A percentile compares a stretch with the other conserved stretches of the same genome.
These are phyloP conservation scores for Trichonephila clavipes DNA, from an alignment of 1,140 invertebrate species.

Conservation along the genomic window DNA sequence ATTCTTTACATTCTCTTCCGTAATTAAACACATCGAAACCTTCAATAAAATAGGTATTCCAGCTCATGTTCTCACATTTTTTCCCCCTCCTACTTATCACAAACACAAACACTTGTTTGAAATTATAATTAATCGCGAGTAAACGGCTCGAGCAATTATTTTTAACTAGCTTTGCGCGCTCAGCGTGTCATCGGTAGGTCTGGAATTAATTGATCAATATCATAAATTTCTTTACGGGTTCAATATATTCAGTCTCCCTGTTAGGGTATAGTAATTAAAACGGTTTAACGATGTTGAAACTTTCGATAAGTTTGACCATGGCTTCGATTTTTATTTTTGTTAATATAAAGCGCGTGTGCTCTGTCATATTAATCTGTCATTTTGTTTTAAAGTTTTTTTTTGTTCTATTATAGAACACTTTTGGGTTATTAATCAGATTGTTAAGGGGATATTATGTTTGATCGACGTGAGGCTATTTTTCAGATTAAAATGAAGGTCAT, in stretches of 20 bases:
- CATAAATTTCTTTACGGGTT: neutral
- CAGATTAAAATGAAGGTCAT: no score
- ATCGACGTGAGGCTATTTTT: no score
- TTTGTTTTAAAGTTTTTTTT: no score
- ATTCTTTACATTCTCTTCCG: no score
- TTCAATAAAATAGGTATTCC: no score
- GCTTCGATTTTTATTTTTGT: neutral
- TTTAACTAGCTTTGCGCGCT: neutral
- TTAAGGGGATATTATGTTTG: no score
- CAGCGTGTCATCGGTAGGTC: neutral
- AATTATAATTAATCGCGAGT: neutral
- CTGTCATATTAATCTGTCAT: no score
- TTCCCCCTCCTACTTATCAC: neutral
- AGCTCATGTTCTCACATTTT: no score
- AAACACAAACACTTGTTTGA: neutral
- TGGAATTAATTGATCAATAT: slow-evolving; percentile 14
- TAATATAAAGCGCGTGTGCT: neutral
- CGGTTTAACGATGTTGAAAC: neutral
- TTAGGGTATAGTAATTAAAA: neutral
- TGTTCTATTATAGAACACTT: no score
- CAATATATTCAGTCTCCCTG: neutral
- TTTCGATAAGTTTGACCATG: neutral
- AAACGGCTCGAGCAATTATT: neutral
- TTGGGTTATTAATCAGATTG: no score
- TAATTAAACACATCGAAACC: no score